Evolutionary conservation across 2,888 invertebrate genomes (phyloP).

Genomic region (Diarsia brunnea): DNA sequence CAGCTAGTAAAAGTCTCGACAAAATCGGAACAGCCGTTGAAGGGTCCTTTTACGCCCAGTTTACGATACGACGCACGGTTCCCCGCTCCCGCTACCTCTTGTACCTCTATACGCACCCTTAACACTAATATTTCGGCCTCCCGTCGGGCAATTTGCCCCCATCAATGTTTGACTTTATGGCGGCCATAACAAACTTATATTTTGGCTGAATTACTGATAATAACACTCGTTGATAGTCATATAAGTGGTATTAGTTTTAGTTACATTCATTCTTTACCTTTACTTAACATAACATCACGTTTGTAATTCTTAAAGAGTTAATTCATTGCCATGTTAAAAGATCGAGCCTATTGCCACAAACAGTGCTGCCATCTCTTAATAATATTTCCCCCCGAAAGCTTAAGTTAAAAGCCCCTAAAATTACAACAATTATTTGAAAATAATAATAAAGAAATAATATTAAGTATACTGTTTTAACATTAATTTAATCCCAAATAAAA

Average conservation of each 20-base stretch:
- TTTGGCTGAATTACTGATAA: constrained; percentile 33
- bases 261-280: background rate
- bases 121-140: constrained; percentile 30
- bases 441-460: no score
- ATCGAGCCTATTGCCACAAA: background rate
- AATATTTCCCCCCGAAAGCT: no score
- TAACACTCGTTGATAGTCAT: constrained; percentile 9
- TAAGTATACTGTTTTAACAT: no score
- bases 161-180: constrained; percentile 42
- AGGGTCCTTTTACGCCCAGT: no score
- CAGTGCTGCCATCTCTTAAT: no score
- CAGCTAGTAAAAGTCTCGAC: no score
- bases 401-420: no score
- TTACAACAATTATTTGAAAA: no score
- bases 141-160: constrained; percentile 24
- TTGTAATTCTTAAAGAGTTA: background rate
- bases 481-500: no score
- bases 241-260: constrained; percentile 27
- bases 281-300: background rate
- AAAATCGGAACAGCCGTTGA: no score
- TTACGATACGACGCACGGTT: background rate
- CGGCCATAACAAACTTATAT: constrained; percentile 28
- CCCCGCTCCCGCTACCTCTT: background rate
- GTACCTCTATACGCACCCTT: background rate
- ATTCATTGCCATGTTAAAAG: background rate